phyloP scores from a whole-genome alignment of 92 coral and sea anemone species.

The Parazoanthus atlanticus region DNA sequence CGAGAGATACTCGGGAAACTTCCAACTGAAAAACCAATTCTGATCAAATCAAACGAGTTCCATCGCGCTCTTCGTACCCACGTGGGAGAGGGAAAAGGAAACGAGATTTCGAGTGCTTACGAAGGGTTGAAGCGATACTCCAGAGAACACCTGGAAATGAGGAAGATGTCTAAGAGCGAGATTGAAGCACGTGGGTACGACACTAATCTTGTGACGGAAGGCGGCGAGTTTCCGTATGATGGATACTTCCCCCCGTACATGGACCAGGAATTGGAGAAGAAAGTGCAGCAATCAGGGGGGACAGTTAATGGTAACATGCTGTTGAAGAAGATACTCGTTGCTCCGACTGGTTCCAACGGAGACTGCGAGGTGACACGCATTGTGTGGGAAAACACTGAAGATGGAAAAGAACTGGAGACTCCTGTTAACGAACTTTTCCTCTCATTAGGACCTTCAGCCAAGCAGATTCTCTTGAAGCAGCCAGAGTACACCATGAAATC shows the following conservation, averaged over 20 bases:
- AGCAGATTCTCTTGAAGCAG: too few species aligned
- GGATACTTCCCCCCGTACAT: slow-evolving; percentile 3
- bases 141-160: slow-evolving; percentile 17
- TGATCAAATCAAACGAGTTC: not conserved
- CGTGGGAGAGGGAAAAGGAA: slow-evolving; percentile 7
- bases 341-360: slow-evolving; percentile 9
- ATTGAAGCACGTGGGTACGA: slow-evolving; percentile 1
- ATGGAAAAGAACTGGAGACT: too few species aligned
- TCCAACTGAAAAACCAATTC: slow-evolving; percentile 3
- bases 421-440: too few species aligned
- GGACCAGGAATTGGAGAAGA: slow-evolving; percentile 9
- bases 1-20: not conserved
- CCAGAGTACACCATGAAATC: too few species aligned
- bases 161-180: slow-evolving; percentile 10
- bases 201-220: slow-evolving; percentile 3
- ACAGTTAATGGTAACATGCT: slow-evolving; percentile 4
- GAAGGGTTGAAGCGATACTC: slow-evolving; percentile 20
- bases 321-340: not conserved
- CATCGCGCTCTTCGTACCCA: slow-evolving; percentile 13
- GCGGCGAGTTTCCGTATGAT: slow-evolving; percentile 12
- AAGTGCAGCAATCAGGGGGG: slow-evolving; percentile 8
- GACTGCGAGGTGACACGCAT: slow-evolving; percentile 9
- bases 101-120: slow-evolving; percentile 17
- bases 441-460: too few species aligned
- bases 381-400: not conserved